phyloP scores from a whole-genome alignment of 2,888 invertebrate species.

The Agrotis ipsilon region DNA sequence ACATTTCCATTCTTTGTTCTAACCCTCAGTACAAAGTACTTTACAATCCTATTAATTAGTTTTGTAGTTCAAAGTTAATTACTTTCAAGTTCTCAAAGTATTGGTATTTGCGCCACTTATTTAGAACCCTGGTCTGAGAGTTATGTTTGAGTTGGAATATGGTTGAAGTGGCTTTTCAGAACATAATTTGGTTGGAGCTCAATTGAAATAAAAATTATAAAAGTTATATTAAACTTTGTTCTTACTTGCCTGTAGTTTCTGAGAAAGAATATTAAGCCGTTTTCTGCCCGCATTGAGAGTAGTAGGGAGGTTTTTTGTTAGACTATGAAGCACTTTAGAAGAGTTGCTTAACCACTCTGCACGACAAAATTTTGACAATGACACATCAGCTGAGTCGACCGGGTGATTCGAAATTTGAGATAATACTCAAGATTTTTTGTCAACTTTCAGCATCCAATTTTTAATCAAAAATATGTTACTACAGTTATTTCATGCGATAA shows the following conservation, averaged over 20 bases:
- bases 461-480: no score
- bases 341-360: no score
- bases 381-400: no score
- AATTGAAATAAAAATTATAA: constrained; percentile 22
- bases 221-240: constrained; percentile 11
- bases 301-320: background rate
- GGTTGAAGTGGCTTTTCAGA: constrained; percentile 23
- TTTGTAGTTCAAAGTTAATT: constrained; percentile 54
- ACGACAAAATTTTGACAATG: no score
- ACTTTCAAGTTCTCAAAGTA: constrained; percentile 45
- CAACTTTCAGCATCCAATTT: no score
- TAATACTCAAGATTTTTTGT: no score
- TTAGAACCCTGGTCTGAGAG: constrained; percentile 27
- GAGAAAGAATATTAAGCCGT: background rate
- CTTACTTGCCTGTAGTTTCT: background rate
- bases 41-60: constrained; percentile 46
- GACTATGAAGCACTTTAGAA: no score
- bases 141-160: constrained; percentile 20
- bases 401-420: no score
- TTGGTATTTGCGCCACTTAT: constrained; percentile 49
- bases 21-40: constrained; percentile 21
- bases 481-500: no score
- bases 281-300: background rate
- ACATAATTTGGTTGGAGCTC: constrained; percentile 4
- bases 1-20: background rate